Evolutionary conservation across 92 coral and sea anemone genomes (phyloP), one percentile per base, ranked within the genome.

Genomic region (Desmophyllum pertusum): DNA sequence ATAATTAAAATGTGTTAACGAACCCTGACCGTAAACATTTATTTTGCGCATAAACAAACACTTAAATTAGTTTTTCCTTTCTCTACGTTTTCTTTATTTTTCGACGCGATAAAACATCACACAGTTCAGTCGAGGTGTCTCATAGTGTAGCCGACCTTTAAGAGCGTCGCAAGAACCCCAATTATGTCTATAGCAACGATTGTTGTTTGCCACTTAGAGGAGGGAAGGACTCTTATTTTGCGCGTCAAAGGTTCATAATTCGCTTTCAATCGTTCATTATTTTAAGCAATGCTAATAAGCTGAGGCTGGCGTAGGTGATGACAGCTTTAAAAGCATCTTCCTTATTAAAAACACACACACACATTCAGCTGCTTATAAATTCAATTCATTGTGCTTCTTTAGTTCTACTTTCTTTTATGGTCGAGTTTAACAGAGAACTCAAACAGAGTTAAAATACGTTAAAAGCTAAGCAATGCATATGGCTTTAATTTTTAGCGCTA

Each of bases 1-100:
- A 30, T 42, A 7, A 79, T 53, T 42, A 23, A 41, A 66, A 79
- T 23, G 75, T 66, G 84, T 66, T 79, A 79, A 79, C 84, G 75
- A 79, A 65, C 75, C 82, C 43, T 43, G 43, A 33, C 35, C 36
- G 19, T 30, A 30, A 23, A 42, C 81, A 77, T 59, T 79, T 64
- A 31, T 43, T 29, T 17, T 45, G n/a, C 30, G 75, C 63, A 45
- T 23, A 59, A n/a, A 14, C 70, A 77, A 77, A 35, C 81, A 77
- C 70, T 41, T 36, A 10, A 59, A 57, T 77, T 29, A 77, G 51
- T 27, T 59, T 40, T n/a, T 40, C 19, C 66, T 36, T 39, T 25
- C 19, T 55, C 38, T 55, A 21, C 39, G 70, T 17, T 27, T 77
- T 39, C 25, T 0, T n/a, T n/a, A 0, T 51, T 39, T 76, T 11